Conservation (phyloP, 2,113 vertebrate species). For the Phylloscopus trochiloides region DNA sequence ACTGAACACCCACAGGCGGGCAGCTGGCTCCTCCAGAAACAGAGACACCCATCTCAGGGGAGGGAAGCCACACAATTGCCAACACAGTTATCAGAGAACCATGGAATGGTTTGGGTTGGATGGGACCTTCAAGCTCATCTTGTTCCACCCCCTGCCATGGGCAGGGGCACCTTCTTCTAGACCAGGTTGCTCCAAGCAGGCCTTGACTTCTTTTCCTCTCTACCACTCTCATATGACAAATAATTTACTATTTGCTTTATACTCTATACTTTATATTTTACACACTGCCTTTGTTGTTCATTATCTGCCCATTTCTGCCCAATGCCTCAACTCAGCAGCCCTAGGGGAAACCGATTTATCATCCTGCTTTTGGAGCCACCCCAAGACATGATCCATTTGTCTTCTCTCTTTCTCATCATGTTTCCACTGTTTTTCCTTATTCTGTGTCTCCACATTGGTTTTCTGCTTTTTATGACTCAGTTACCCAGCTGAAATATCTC, state of each 20-base stretch:
- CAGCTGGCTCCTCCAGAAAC: neutral
- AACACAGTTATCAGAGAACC: neutral
- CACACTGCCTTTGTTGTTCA: neutral
- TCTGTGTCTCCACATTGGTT: neutral
- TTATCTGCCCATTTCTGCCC: neutral
- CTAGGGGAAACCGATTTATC: neutral
- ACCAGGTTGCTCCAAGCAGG: neutral
- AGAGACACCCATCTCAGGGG: neutral
- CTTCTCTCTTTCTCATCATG: neutral
- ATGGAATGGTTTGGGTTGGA: neutral
- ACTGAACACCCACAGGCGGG: neutral
- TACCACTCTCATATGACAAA: neutral
- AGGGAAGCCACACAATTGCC: neutral
- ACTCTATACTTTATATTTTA: neutral
- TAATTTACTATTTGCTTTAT: neutral
- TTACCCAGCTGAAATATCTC: neutral
- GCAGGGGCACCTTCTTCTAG: neutral
- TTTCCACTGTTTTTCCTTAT: neutral
- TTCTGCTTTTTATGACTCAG: constrained; percentile 2
- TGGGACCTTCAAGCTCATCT: neutral
- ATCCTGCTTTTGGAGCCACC: neutral
- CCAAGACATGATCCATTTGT: neutral
- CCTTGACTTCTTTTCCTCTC: neutral
- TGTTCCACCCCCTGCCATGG: neutral
- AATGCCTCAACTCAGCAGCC: neutral